Evolutionary conservation across 2,888 invertebrate genomes (phyloP), one percentile per base, ranked within the genome.

Genomic region (Gastrophysa polygoni): DNA sequence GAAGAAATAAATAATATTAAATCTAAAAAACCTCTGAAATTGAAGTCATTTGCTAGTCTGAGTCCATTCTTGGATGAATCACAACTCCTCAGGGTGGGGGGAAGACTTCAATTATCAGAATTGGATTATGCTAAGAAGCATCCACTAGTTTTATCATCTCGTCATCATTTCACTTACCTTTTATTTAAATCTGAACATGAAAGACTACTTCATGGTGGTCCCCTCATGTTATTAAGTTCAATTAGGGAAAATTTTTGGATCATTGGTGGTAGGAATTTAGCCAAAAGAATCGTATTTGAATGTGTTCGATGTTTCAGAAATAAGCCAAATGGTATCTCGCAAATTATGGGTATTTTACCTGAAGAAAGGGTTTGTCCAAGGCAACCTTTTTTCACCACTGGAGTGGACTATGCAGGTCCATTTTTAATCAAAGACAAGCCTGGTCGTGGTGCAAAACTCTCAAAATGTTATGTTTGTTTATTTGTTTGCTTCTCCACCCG

Each of bases 331-430:
- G 24, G 28, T 43, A 28, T 18, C 8, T 38, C 49, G 5, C 50
- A 62, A 50, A 34, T 57, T 14, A 62, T 57, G 57, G 57, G 63
- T 17, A 28, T 57, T 24, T 59, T 67, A 29, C 64, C 67, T 8
- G 21, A 38, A 16, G 18, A 28, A n/a, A 52, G 65, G 43, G 63
- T 67, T 16, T 16, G 49, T 8, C 24, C 55, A 6, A 63, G 46
- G 29, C 48, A 43, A 29, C 63, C 66, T 1, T 68, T 68, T 20
- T 43, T 54, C 18, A 63, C 50, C 38, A 56, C 54, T 10, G 62
- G 67, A 11, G 59, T 64, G 16, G 57, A 64, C 24, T 64, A 63
- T 24, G 57, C 55, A 17, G 64, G 64, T 43, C 61, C 64, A 11
- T 57, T 62, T 49, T 14, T 55, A 47, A 59, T 67, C 46, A 65